Base-by-base conservation (phyloP, 1,140 invertebrate genomes). In the Araneus ventricosus region DNA sequence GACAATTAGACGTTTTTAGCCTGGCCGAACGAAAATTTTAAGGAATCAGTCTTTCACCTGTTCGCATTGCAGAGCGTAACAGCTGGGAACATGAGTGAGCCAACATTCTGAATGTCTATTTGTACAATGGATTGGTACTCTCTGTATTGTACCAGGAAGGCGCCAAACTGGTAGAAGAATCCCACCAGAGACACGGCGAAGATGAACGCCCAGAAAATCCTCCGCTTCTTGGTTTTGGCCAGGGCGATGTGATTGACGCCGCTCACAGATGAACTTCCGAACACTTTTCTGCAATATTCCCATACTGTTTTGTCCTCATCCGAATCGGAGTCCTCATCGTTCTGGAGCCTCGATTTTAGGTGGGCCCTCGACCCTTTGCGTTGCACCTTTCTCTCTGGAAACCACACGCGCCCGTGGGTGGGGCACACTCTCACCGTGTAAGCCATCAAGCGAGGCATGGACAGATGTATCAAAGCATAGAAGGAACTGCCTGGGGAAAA, bases 51-150 rank as follows among this genome's bases (percentile, higher is more conserved):
- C 10, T 52, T 14, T 52, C 41, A 90, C 93, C 93, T 93, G 41
- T 93, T 93, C 0, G 88, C 82, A 67, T 93, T 93, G 88, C 93
- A 93, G 14, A 93, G 88, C 0, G 93, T 93, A 5, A 93, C 88
- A 10, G 93, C 88, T 7, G 93, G 93, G n/a, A 93, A 93, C 30
- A 86, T 67, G 14, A 93, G 59, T 0, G 88, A 90, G 22, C 93
- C 93, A 1, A 57, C 88, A n/a, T 90, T 93, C 30, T 93, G 88
- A 61, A 93, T 88, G n/a, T 90, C 88, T 4, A 93, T 88, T 52
- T 93, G 88, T 20, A 93, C 93, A n/a, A 90, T 93, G 27, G 93
- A 90, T 8, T 90, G 93, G 30, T 52, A 87, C 6, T 90, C 63
- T 39, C 79, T 85, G 79, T 93, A 93, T 22, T 93, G 93, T 3